phyloP scores from a whole-genome alignment of 92 coral and sea anemone genomes.

The Porites divaricata region DNA sequence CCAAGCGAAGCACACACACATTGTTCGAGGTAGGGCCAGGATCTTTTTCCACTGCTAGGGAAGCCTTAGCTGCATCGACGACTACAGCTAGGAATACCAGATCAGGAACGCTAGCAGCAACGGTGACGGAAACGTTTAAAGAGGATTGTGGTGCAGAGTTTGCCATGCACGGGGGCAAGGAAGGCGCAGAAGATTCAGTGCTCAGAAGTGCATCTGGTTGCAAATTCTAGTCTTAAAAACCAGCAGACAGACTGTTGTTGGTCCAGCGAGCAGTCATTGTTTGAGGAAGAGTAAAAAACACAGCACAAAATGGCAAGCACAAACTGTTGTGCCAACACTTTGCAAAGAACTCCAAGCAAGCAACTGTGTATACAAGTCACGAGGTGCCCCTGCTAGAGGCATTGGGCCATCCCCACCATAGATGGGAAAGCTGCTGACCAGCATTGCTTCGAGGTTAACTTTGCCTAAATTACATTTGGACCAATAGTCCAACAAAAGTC shows the following conservation, averaged over 20 bases:
- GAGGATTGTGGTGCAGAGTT: background rate
- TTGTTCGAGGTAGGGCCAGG: too few species aligned
- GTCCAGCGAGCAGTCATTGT: conserved; percentile 1
- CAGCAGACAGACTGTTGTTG: conserved; percentile 10
- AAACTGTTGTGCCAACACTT: conserved; percentile 9
- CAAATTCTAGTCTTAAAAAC: background rate
- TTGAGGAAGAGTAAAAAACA: conserved; percentile 6
- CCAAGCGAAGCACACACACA: too few species aligned
- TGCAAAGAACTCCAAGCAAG: conserved; percentile 27
- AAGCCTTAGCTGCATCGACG: too few species aligned
- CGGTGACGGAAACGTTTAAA: too few species aligned
- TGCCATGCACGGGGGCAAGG: background rate
- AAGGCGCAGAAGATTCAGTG: background rate
- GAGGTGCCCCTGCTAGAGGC: too few species aligned
- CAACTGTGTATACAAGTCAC: conserved; percentile 17
- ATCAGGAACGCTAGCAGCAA: too few species aligned
- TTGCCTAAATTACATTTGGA: background rate
- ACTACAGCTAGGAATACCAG: too few species aligned
- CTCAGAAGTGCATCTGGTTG: background rate
- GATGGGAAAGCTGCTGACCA: too few species aligned
- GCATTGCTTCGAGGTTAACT: too few species aligned
- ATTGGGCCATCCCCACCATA: too few species aligned
- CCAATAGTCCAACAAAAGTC: conserved; percentile 17
- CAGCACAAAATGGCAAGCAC: conserved; percentile 12
- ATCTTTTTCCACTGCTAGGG: too few species aligned